These are phyloP conservation scores for Dicranocentrus wangi DNA, from an alignment of 2,888 invertebrate genomes.

Conservation along the genomic window DNA sequence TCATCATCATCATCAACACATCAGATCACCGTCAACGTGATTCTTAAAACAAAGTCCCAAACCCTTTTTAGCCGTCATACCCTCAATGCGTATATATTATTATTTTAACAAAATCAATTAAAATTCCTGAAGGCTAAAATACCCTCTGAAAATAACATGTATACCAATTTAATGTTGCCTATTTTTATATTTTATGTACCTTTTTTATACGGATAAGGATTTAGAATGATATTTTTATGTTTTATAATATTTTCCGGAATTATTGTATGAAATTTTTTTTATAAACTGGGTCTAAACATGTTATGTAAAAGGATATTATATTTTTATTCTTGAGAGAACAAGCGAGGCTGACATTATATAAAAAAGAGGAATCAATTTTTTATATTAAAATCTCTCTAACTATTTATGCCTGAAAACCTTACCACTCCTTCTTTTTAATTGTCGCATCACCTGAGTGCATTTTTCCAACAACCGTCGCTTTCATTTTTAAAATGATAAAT, in stretches of 20 bases:
- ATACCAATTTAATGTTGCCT: conserved; percentile 63
- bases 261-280: conserved; percentile 20
- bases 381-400: conserved; percentile 39
- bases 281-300: conserved; percentile 14
- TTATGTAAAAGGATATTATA: conserved; percentile 14
- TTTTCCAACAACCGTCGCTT: conserved; percentile 1
- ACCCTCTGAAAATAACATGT: conserved; percentile 29
- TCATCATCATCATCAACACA: conserved; percentile 47
- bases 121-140: conserved; percentile 4
- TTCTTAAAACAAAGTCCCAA: conserved; percentile 10
- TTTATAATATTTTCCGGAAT: conserved; percentile 44
- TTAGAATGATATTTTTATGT: conserved; percentile 12
- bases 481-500: conserved; percentile 15
- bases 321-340: conserved; percentile 57
- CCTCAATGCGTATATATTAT: neutral
- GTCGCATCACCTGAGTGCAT: neutral
- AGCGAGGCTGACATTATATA: conserved; percentile 62
- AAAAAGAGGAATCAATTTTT: conserved; percentile 38
- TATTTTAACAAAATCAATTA: neutral
- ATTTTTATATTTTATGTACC: conserved; percentile 56
- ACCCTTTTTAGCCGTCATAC: conserved; percentile 3
- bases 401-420: conserved; percentile 20
- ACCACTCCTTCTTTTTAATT: conserved; percentile 33
- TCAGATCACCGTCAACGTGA: conserved; percentile 16
- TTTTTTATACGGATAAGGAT: conserved; percentile 23